Conservation (phyloP, 2,888 invertebrate species). For the Saturnia japonica region DNA sequence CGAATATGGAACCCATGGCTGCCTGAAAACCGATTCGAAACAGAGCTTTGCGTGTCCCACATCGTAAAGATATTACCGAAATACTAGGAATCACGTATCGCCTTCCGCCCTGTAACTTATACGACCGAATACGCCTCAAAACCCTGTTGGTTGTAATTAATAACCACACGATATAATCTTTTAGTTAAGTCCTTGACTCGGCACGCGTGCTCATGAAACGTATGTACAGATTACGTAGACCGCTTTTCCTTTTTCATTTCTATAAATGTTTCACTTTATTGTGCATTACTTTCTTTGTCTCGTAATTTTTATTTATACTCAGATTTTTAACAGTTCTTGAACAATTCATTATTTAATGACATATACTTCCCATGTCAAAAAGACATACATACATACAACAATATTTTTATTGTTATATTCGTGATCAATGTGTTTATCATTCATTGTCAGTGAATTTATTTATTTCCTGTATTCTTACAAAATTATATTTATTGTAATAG, state of each 20-base stretch:
- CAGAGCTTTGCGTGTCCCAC: conserved; percentile 55
- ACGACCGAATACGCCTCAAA: conserved; percentile 9
- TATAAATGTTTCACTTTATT: neutral
- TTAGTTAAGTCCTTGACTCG: conserved; percentile 46
- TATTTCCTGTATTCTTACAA: neutral
- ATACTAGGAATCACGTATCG: conserved; percentile 72
- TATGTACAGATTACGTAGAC: conserved; percentile 11
- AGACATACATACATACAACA: no score
- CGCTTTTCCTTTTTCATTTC: neutral
- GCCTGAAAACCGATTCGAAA: neutral
- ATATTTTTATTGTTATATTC: no score
- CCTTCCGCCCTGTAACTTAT: conserved; percentile 12
- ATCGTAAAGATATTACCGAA: conserved; percentile 72
- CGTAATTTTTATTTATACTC: no score
- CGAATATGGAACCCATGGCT: neutral
- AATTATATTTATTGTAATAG: neutral
- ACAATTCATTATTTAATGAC: no score
- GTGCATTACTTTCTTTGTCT: no score
- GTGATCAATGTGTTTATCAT: no score
- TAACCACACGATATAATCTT: conserved; percentile 71
- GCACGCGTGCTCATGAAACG: conserved; percentile 37
- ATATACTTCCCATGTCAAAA: no score
- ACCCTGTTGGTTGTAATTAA: conserved; percentile 59
- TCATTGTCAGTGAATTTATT: no score
- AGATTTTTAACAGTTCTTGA: no score